phyloP scores from a whole-genome alignment of 2,113 vertebrate species.

The Hippocampus mohnikei region DNA sequence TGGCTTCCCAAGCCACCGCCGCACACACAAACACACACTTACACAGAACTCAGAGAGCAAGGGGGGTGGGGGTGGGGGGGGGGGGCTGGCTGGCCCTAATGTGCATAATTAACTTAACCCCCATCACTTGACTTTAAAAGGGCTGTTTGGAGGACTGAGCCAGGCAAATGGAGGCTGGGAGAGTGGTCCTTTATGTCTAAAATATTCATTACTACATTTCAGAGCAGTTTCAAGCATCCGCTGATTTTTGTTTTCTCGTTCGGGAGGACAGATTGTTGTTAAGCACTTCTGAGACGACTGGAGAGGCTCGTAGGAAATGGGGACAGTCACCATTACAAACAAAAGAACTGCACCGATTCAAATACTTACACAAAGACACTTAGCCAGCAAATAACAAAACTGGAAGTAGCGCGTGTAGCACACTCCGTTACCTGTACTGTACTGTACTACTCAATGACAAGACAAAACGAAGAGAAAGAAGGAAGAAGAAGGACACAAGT shows the following conservation, averaged over 20 bases:
- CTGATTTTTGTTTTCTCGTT: slow-evolving; percentile 67
- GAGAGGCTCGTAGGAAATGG: slow-evolving; percentile 43
- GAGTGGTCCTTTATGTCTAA: slow-evolving; percentile 63
- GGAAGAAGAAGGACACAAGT: slow-evolving; percentile 43
- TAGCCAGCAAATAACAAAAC: slow-evolving; percentile 8
- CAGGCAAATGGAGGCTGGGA: slow-evolving; percentile 72
- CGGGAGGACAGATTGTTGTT: slow-evolving; percentile 59
- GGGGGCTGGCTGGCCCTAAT: slow-evolving; percentile 70
- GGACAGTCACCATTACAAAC: slow-evolving; percentile 39
- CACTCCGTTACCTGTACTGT: slow-evolving; percentile 29
- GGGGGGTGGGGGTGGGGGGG: slow-evolving; percentile 34
- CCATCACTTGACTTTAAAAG: slow-evolving; percentile 85
- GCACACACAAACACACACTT: slow-evolving; percentile 23
- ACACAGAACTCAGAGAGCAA: slow-evolving; percentile 36
- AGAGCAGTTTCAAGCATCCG: slow-evolving; percentile 56
- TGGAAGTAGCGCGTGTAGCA: slow-evolving; percentile 33
- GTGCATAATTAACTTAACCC: slow-evolving; percentile 91
- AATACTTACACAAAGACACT: slow-evolving; percentile 17
- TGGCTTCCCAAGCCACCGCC: slow-evolving; percentile 77
- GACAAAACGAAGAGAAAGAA: slow-evolving; percentile 45
- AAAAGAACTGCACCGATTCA: slow-evolving; percentile 21
- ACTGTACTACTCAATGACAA: slow-evolving; percentile 36
- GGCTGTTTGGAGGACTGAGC: slow-evolving; percentile 77
- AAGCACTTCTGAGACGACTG: slow-evolving; percentile 52
- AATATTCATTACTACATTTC: slow-evolving; percentile 68